phyloP scores from a whole-genome alignment of 2,797 vertebrate species.

The Emys orbicularis region DNA sequence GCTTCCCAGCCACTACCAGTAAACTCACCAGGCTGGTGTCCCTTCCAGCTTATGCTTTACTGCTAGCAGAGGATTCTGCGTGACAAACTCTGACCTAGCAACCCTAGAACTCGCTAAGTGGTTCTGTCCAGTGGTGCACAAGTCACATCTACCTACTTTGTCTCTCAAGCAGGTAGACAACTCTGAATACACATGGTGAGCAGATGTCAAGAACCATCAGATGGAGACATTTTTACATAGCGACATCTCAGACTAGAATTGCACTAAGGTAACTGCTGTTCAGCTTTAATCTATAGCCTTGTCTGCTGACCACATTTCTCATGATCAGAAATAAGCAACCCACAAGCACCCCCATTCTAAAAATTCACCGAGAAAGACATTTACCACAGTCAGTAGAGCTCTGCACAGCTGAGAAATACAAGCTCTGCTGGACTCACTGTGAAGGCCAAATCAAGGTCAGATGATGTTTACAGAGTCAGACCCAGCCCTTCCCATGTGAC shows the following conservation, averaged over 20 bases:
- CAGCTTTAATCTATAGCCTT: neutral
- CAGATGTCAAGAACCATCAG: neutral
- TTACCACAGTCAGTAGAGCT: neutral
- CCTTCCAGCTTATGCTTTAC: neutral
- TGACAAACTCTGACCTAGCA: neutral
- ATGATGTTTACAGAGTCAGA: neutral
- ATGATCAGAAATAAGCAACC: neutral
- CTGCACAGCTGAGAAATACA: neutral
- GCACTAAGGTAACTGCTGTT: neutral
- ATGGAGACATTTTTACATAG: neutral
- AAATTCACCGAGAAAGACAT: neutral
- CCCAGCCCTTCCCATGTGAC: neutral
- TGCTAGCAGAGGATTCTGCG: neutral
- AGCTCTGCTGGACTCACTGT: neutral
- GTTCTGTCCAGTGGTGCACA: neutral
- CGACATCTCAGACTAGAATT: neutral
- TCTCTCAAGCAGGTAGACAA: neutral
- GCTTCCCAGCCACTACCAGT: neutral
- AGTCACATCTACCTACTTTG: neutral
- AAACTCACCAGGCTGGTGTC: neutral
- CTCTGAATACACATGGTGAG: neutral
- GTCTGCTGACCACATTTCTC: neutral
- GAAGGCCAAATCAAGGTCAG: neutral
- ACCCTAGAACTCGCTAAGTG: neutral
- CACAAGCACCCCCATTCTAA: neutral